A percentile compares a stretch with the other conserved stretches of the same genome.
Evolutionary conservation across 1,140 invertebrate species (phyloP).

Genomic region (Neocloeon triangulifer): DNA sequence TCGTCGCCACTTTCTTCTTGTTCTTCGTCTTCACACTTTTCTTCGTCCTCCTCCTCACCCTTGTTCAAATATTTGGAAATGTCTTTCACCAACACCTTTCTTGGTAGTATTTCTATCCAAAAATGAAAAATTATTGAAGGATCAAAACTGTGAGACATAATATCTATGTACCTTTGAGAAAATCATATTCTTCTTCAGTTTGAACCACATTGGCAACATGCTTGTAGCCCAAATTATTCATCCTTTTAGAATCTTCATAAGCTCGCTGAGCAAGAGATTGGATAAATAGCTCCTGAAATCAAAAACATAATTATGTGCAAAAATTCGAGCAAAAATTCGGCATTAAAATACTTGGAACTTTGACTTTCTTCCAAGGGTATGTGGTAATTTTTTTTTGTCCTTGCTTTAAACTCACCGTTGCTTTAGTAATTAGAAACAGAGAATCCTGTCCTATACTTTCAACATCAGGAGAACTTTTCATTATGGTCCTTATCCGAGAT

Average conservation of each 20-base stretch:
- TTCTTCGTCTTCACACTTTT: conserved; percentile 9
- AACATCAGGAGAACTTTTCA: conserved; percentile 68
- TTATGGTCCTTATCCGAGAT: conserved; percentile 54
- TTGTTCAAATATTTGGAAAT: conserved; percentile 13
- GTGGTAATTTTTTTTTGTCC: conserved; percentile 1
- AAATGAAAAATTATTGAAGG: neutral
- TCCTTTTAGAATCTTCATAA: conserved; percentile 20
- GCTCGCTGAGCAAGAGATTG: conserved; percentile 34
- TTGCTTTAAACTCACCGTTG: conserved; percentile 31
- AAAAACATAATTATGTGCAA: conserved; percentile 12
- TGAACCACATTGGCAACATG: conserved; percentile 42
- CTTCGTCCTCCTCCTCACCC: conserved; percentile 7
- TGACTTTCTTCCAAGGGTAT: neutral
- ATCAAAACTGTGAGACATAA: conserved; percentile 5
- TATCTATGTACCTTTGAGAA: conserved; percentile 20
- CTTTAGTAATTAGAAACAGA: conserved; percentile 42
- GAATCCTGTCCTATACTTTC: conserved; percentile 53
- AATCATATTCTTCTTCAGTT: conserved; percentile 35
- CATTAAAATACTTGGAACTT: too few relatives aligned
- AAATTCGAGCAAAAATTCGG: conserved; percentile 4
- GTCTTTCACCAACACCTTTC: conserved; percentile 41
- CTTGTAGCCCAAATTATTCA: conserved; percentile 34
- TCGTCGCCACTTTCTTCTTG: conserved; percentile 15
- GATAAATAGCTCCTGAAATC: conserved; percentile 36
- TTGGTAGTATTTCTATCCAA: conserved; percentile 34